Evolutionary conservation across 2,797 vertebrate species (phyloP), one percentile per base, ranked within the genome.

Genomic region (Arctocebus calabarensis): DNA sequence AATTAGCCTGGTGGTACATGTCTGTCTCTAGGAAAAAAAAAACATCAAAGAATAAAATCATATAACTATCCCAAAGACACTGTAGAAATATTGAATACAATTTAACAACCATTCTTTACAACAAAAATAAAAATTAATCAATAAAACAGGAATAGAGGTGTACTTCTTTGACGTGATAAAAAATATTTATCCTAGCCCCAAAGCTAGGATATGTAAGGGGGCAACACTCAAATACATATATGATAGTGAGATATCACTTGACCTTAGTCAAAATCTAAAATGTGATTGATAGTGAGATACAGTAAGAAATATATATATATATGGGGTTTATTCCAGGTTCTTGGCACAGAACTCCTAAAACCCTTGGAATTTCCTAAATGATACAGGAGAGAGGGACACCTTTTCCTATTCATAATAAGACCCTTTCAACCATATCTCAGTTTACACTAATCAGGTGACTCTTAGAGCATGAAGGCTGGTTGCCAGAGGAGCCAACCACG

Each of bases 131-230:
- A 70, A 87, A 70, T 37, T 29, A 87, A 11, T 62, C 82, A 73
- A 7, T 48, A 48, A 62, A 93, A 91, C 5, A 77, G 84, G n/a
- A 64, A 59, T 48, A 92, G 59, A 74, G 12, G 3, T 32, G 62
- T 37, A 61, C 22, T 91, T 87, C 14, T 55, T 57, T 61, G 59
- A 61, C 45, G 29, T 55, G 52, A 59, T 57, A 52, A 92, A 91
- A 84, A 48, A 13, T 7, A 71, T 40, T 71, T 70, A 55, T 75
- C 45, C 84, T n/a, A 77, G 29, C 16, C 57, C 22, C 78, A 83
- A 96, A 78, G n/a, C 57, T 57, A 77, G 68, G 61, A 74, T 45
- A 40, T n/a, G 87, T 84, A 94, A 71, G 73, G 25, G 25, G 11
- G 5, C 7, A 64, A 52, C 13, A 57, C 20, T 81, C 34, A 40